These are phyloP conservation scores for Bungarus multicinctus DNA, from an alignment of 2,113 vertebrate species.

Conservation along the genomic window DNA sequence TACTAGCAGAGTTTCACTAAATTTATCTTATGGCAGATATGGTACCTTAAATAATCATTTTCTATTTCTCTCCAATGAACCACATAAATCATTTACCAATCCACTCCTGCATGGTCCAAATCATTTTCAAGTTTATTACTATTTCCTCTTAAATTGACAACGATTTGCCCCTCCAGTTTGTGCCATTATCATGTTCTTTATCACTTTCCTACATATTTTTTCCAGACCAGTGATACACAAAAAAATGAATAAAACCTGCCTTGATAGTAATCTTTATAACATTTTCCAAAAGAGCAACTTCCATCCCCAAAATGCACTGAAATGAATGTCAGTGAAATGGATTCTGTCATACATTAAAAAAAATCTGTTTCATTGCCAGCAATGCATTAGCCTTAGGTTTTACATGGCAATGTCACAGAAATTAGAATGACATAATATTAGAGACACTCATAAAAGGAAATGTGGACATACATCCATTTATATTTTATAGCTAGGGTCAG, in stretches of 20 bases:
- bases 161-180: not conserved
- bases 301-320: not conserved
- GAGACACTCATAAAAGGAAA: not conserved
- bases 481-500: too few relatives aligned
- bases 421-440: not conserved
- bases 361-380: not conserved
- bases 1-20: not conserved
- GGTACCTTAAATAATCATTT: rapidly evolving
- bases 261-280: constrained; percentile 28
- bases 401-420: not conserved
- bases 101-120: not conserved
- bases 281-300: constrained; percentile 16
- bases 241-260: constrained; percentile 28
- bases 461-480: not conserved
- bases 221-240: constrained; percentile 24
- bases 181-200: not conserved
- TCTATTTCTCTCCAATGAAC: not conserved
- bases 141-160: not conserved
- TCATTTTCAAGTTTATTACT: not conserved
- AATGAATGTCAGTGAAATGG: constrained; percentile 4
- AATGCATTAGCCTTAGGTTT: not conserved
- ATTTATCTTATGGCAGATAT: not conserved
- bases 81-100: rapidly evolving
- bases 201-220: constrained; percentile 12
- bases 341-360: not conserved